These are phyloP conservation scores for Ophion slaviceki DNA, from an alignment of 2,888 invertebrate species.

Conservation along the genomic window DNA sequence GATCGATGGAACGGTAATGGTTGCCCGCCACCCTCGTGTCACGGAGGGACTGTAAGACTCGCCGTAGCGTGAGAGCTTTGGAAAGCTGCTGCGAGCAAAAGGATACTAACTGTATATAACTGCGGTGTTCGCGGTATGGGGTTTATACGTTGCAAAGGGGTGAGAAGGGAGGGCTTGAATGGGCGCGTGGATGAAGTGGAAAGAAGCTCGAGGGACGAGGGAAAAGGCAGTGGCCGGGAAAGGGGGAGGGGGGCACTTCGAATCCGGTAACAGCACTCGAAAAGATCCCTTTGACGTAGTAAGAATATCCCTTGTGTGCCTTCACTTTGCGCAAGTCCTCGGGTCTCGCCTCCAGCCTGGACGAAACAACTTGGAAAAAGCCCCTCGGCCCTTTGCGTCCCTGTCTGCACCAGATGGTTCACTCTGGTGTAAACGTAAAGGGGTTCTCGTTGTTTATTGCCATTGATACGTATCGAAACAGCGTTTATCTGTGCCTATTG, in stretches of 20 bases:
- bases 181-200: no score
- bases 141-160: slow-evolving; percentile 32
- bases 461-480: background rate
- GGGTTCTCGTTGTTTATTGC: background rate
- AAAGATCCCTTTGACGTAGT: slow-evolving; percentile 46
- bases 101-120: slow-evolving; percentile 20
- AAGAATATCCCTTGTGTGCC: slow-evolving; percentile 20
- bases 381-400: slow-evolving; percentile 10
- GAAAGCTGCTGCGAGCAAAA: slow-evolving; percentile 26
- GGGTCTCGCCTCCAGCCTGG: slow-evolving; percentile 6
- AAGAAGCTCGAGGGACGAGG: background rate
- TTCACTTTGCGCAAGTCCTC: slow-evolving; percentile 10
- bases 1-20: slow-evolving; percentile 68
- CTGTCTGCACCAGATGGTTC: background rate
- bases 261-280: slow-evolving; percentile 60
- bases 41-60: slow-evolving; percentile 60
- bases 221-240: background rate
- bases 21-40: slow-evolving; percentile 58
- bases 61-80: slow-evolving; percentile 39
- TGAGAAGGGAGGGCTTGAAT: background rate
- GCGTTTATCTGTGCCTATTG: no score
- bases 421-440: background rate
- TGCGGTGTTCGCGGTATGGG: slow-evolving; percentile 1
- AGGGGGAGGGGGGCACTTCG: slow-evolving; percentile 49
- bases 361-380: slow-evolving; percentile 50